Conservation (phyloP, 2,797 vertebrate species). For the Sylvilagus floridanus region DNA sequence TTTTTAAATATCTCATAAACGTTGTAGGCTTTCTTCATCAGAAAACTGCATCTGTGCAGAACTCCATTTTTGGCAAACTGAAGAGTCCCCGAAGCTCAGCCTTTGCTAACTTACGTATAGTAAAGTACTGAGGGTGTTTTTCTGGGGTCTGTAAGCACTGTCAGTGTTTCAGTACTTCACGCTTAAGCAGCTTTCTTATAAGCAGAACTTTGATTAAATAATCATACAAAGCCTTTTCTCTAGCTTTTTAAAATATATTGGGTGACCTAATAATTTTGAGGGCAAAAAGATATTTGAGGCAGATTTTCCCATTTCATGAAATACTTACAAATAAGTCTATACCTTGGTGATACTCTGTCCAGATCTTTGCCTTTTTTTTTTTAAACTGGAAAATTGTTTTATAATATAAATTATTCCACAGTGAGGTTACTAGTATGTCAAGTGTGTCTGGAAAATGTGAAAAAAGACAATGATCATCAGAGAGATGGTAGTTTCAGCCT, state of each 20-base stretch:
- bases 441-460: not conserved
- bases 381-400: not conserved
- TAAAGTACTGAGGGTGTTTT: not conserved
- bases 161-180: not conserved
- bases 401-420: not conserved
- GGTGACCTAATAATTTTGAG: not conserved
- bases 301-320: conserved; percentile 3
- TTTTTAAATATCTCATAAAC: conserved; percentile 26
- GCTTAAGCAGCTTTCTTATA: not conserved
- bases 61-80: not conserved
- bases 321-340: not conserved
- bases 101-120: not conserved
- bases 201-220: not conserved
- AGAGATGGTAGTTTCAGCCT: not conserved
- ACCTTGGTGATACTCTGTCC: not conserved
- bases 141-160: not conserved
- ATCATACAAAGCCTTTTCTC: not conserved
- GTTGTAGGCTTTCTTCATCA: not conserved
- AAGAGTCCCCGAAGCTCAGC: not conserved
- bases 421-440: not conserved
- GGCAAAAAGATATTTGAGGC: not conserved
- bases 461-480: not conserved
- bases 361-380: too few species aligned
- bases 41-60: not conserved
- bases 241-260: not conserved